Evolutionary conservation across 1,140 invertebrate species (phyloP).

Genomic region (Harlomillsia oculata): DNA sequence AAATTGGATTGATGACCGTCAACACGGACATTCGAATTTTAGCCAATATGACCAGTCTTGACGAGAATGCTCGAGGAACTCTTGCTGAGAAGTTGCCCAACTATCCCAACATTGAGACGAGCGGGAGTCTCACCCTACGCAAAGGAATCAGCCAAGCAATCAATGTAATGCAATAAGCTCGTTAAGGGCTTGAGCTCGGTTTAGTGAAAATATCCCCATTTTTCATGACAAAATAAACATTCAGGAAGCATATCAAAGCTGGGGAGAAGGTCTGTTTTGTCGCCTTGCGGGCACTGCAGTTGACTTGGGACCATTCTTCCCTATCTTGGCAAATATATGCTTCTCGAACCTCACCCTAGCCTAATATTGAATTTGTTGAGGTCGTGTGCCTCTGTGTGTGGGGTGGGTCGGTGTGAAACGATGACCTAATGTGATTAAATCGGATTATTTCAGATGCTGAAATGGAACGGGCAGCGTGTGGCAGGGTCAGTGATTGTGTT

Average conservation of each 20-base stretch:
- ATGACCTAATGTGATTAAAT: constrained; percentile 2
- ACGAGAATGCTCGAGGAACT: constrained; percentile 22
- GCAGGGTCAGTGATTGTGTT: constrained; percentile 33
- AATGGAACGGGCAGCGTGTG: constrained; percentile 28
- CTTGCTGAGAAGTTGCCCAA: constrained; percentile 34
- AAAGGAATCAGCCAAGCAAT: constrained; percentile 35
- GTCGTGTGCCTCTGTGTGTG: no score
- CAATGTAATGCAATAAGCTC: constrained; percentile 33
- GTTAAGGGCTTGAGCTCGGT: no score
- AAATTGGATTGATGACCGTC: constrained; percentile 36
- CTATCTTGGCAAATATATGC: no score
- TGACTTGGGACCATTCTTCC: no score
- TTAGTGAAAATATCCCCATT: no score
- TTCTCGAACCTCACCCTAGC: no score
- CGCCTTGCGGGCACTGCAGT: no score
- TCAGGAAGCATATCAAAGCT: no score
- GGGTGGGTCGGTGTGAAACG: not conserved
- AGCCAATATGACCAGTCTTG: constrained; percentile 30
- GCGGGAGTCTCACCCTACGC: constrained; percentile 27
- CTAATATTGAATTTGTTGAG: no score
- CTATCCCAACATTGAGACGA: constrained; percentile 29
- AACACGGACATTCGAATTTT: constrained; percentile 30
- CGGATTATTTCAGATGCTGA: constrained; percentile 30
- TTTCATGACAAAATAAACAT: no score
- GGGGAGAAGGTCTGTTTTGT: no score